phyloP scores from a whole-genome alignment of 2,797 vertebrate genomes.

The Rhinichthys osculus region DNA sequence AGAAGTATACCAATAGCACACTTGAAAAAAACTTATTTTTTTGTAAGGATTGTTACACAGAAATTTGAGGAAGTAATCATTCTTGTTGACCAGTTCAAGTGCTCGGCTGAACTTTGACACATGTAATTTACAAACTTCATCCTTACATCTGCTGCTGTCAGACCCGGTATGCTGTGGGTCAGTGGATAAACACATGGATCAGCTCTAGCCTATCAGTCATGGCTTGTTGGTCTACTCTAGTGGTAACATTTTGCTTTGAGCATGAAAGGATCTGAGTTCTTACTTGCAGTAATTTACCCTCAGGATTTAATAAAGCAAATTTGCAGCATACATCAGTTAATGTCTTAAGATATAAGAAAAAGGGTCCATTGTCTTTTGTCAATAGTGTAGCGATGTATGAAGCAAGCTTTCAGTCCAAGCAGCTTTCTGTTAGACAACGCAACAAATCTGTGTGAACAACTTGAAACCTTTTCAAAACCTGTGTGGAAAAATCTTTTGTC shows the following conservation, averaged over 20 bases:
- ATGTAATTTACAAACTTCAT: not conserved
- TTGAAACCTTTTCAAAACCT: too few relatives aligned
- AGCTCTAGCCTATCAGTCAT: conserved; percentile 1
- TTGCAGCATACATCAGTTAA: not conserved
- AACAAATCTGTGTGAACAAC: too few relatives aligned
- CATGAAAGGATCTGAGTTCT: not conserved
- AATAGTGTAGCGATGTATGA: not conserved
- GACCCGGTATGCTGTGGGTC: not conserved
- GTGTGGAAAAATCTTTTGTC: not conserved
- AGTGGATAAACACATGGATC: conserved; percentile 1
- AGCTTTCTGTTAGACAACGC: not conserved
- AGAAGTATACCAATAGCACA: too few relatives aligned
- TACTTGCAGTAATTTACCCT: not conserved
- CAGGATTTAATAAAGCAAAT: not conserved
- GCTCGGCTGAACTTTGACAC: not conserved
- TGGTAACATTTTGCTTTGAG: not conserved
- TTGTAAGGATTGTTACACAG: not conserved
- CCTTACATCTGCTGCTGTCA: not conserved
- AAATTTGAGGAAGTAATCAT: not conserved
- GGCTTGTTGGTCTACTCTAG: not conserved
- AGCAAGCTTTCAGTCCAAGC: not conserved
- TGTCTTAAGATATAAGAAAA: not conserved
- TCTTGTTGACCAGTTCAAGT: conserved; percentile 15
- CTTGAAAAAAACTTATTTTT: too few relatives aligned
- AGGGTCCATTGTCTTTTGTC: not conserved